Evolutionary conservation across 2,113 vertebrate species (phyloP).

Genomic region (Montifringilla adamsi): DNA sequence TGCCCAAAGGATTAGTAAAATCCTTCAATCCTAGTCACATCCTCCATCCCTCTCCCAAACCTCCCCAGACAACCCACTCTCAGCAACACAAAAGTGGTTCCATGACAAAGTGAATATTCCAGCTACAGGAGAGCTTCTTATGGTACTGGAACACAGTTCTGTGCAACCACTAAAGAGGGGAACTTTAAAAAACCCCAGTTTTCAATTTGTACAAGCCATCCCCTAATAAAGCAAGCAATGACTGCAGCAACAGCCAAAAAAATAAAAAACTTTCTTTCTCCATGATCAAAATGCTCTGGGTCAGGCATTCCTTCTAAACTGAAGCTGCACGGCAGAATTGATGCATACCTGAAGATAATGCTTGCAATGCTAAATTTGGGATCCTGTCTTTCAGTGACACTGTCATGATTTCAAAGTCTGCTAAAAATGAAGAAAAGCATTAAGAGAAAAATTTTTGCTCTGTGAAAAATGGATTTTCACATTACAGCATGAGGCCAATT

Average conservation of each 20-base stretch:
- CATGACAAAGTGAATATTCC: not conserved
- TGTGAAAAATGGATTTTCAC: constrained; percentile 22
- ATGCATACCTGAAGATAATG: not conserved
- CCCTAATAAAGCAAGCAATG: not conserved
- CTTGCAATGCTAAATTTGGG: not conserved
- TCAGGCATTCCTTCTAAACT: not conserved
- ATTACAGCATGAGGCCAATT: not conserved
- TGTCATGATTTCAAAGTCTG: not conserved
- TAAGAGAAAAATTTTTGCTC: not conserved
- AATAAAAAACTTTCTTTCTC: not conserved
- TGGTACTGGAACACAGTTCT: not conserved
- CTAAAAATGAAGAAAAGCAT: not conserved
- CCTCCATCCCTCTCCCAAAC: not conserved
- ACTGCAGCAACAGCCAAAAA: not conserved
- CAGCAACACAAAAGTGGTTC: not conserved
- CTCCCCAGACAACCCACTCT: not conserved
- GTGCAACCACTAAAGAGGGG: not conserved
- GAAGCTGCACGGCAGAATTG: not conserved
- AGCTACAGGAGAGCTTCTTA: not conserved
- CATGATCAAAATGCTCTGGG: not conserved
- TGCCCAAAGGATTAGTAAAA: not conserved
- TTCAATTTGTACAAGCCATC: not conserved
- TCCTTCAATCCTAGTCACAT: not conserved
- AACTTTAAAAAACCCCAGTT: not conserved
- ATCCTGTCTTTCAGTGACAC: not conserved